Base-by-base conservation (phyloP, 1,140 invertebrate species). In the Diprion similis region DNA sequence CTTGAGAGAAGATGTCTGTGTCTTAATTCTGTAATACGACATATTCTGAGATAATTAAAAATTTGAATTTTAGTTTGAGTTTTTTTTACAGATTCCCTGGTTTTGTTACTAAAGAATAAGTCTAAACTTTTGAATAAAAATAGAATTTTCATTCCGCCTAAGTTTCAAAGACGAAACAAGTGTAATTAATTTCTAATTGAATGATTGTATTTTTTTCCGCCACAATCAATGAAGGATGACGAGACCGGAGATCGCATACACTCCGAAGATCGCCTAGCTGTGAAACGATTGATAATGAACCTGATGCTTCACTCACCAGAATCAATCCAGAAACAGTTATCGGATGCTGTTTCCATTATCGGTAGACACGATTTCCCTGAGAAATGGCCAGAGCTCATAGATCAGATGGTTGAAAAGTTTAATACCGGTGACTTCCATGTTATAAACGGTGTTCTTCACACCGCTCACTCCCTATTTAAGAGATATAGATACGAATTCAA, bases 401-500 rank as follows among this genome's bases (percentile, higher is more conserved):
- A 92, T 67, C 94, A 97, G 85, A 96, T 99, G 95, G 94, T 98
- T n/a, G 92, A 93, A 48, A 96, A 97, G 81, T 98, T 98, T 86
- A 90, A 91, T 73, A 94, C 94, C 75, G 93, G 95, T 47, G 96
- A 99, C 89, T 99, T 99, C 85, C 93, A 97, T 87, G 89, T 98
- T 0, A 99, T 99, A 65, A 98, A 99, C 89, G 97, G 98, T 10
- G 93, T 99, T 0, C 89, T 99, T 4, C 92, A 96, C 78, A 99
- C 98, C 1, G 97, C 96, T 0, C 97, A 99, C 89, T 99, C 97
- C 0, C 89, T 99, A 10, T 99, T 99, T 87, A 97, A 98, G 87
- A 92, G 96, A 82, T 99, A 99, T 88, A 91, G 97, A 70, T 96
- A 95, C 85, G 97, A 99, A 88, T 98, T 98, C 81, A 98, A 99